Base-by-base conservation (phyloP, 1,140 invertebrate species). In the Armadillidium nasatum region DNA sequence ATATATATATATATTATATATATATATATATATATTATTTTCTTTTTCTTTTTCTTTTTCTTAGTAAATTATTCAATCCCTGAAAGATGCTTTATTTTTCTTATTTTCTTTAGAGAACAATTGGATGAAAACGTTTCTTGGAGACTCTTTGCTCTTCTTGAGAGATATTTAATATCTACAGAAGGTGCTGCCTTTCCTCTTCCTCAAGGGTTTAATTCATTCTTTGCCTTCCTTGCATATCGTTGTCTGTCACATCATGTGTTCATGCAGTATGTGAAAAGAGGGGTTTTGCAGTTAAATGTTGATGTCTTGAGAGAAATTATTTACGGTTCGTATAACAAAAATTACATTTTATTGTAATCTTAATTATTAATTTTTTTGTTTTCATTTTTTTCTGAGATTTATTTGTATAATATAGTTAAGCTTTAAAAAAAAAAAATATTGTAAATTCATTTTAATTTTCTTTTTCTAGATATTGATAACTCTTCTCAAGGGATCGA, bases 231-330 rank as follows among this genome's bases (percentile, higher is more conserved):
- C 83, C 86, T 94, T 66, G 93, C 92, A 0, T 93, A 93, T 83
- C 87, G 90, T 78, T 89, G 91, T 2, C 83, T 94, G 73, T 87
- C 88, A 69, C 93, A 91, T 84, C 86, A 89, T 68, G 90, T 90
- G 81, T 94, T 94, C 83, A 81, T 92, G 50, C 92, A 93, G 83
- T 93, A 93, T 83, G 89, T 93, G 50, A 89, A 91, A 80, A 87
- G 91, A 74, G 90, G 91, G 82, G 92, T 93, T 71, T 91, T 94
- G 80, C 92, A 94, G 82, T 84, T 94, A 72, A 92, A 94, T 86
- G 90, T 94, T 33, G 93, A 94, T 83, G 92, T 94, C 1, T 90
- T 93, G 83, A 94, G 94, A 86, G 88, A 88, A 70, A 93, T 94
- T 78, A 89, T 94, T 10, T 80, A 80, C 71, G 83, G 88, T 89